Evolutionary conservation across 2,797 vertebrate species (phyloP).

Genomic region (Siniperca undulata): DNA sequence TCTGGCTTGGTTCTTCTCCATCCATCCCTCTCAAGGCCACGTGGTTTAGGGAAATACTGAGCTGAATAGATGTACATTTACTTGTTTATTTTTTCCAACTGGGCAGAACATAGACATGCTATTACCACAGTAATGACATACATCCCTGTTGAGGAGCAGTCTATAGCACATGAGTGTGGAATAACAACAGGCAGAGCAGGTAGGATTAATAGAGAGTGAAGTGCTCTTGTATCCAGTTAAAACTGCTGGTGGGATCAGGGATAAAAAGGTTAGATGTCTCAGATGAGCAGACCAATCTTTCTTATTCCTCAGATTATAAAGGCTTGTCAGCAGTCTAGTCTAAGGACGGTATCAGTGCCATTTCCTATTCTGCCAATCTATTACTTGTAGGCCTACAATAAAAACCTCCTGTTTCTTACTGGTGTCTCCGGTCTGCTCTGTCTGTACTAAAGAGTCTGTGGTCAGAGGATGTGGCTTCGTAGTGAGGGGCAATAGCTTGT

Average conservation of each 20-base stretch:
- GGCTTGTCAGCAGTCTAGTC: neutral
- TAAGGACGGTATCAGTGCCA: no score
- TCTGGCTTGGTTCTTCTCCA: conserved; percentile 4
- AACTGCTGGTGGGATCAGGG: conserved; percentile 36
- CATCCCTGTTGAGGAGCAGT: conserved; percentile 14
- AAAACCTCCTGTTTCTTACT: no score
- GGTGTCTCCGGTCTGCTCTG: no score
- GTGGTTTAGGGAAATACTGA: conserved; percentile 21
- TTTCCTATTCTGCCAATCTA: no score
- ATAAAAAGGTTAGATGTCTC: conserved; percentile 20
- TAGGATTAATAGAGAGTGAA: neutral
- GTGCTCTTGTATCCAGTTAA: conserved; percentile 9
- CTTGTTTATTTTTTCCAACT: conserved; percentile 8
- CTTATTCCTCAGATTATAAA: conserved; percentile 31
- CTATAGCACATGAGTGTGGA: neutral
- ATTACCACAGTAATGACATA: conserved; percentile 27
- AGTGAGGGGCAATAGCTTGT: conserved; percentile 27
- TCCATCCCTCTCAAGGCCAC: conserved; percentile 8
- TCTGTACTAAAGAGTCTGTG: conserved; percentile 28
- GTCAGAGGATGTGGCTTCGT: conserved; percentile 54
- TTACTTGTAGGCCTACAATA: no score
- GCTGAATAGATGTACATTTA: neutral
- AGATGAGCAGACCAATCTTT: conserved; percentile 42
- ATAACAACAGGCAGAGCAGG: neutral
- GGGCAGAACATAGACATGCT: neutral